phyloP scores from a whole-genome alignment of 2,888 invertebrate species.

The Melolontha melolontha region DNA sequence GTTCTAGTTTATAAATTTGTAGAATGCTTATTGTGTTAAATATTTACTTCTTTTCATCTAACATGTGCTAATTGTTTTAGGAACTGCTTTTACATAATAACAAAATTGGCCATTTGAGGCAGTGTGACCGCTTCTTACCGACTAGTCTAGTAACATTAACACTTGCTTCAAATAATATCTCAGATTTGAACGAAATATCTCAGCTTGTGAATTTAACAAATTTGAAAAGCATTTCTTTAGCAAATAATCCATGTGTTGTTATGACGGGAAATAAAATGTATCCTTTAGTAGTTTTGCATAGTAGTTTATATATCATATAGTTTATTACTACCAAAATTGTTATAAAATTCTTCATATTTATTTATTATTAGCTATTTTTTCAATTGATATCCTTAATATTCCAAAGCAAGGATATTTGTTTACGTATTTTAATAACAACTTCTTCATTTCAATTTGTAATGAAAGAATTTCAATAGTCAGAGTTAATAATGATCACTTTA shows the following conservation, averaged over 20 bases:
- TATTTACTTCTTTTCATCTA: conserved; percentile 9
- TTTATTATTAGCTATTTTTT: too few species aligned
- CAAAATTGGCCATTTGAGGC: conserved; percentile 82
- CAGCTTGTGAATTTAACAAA: conserved; percentile 81
- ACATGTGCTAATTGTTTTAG: conserved; percentile 66
- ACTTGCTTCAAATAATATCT: conserved; percentile 84
- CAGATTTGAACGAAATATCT: conserved; percentile 87
- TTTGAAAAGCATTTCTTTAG: conserved; percentile 85
- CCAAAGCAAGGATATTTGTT: too few species aligned
- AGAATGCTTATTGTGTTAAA: conserved; percentile 10
- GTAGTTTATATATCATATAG: not conserved
- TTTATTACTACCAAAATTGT: too few species aligned
- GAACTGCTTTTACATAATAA: conserved; percentile 88
- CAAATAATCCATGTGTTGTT: conserved; percentile 88
- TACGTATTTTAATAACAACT: too few species aligned
- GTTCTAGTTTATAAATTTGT: not conserved
- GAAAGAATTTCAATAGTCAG: too few species aligned
- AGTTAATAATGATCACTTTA: too few species aligned
- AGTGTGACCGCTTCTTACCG: conserved; percentile 87
- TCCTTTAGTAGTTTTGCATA: conserved; percentile 67
- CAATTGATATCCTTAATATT: too few species aligned
- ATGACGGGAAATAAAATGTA: conserved; percentile 84
- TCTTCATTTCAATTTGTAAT: too few species aligned
- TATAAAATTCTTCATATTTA: too few species aligned
- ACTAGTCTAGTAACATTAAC: conserved; percentile 79